These are phyloP conservation scores for Ceratitis capitata DNA, from an alignment of 1,140 invertebrate genomes.

Conservation along the genomic window DNA sequence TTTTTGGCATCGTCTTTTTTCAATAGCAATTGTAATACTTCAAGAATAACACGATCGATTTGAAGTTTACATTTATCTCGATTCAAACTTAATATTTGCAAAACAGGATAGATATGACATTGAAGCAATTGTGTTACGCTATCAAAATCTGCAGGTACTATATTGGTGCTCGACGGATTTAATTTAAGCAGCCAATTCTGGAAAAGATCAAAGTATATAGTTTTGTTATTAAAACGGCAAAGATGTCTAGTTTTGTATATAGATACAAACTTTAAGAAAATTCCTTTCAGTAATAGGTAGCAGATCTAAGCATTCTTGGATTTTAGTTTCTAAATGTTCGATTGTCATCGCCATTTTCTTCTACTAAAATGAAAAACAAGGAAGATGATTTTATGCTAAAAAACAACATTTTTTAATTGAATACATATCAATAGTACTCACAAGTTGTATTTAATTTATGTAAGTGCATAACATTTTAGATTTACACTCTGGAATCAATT, in stretches of 20 bases:
- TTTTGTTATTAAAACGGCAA: neutral
- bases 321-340: neutral
- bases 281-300: neutral
- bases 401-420: too few species aligned
- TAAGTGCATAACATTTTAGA: neutral
- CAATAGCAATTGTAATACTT: slow-evolving; percentile 1
- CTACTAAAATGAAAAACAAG: neutral
- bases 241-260: neutral
- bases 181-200: neutral
- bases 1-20: neutral
- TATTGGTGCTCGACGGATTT: neutral
- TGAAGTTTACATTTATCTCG: neutral
- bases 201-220: slow-evolving; percentile 1
- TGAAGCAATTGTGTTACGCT: neutral
- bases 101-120: neutral
- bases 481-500: neutral
- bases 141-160: neutral
- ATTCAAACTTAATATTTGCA: neutral
- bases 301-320: neutral
- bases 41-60: neutral
- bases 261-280: neutral
- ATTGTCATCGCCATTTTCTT: neutral
- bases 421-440: too few species aligned
- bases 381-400: too few species aligned
- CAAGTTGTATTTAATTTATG: neutral